Evolutionary conservation across 1,140 invertebrate species (phyloP), one percentile per base, ranked within the genome.

Genomic region (Eupeodes corollae): DNA sequence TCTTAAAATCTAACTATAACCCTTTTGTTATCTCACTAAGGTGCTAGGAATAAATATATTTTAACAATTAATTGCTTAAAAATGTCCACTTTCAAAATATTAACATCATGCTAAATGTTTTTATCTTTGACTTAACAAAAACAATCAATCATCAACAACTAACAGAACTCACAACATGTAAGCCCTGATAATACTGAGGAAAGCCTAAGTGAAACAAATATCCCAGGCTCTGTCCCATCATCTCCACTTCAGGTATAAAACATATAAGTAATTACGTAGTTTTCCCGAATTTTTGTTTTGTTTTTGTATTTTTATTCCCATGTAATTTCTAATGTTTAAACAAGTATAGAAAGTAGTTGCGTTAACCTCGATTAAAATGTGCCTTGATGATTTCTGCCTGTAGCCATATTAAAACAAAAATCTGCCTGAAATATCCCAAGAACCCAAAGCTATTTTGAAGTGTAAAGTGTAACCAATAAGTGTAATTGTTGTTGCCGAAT

Each of bases 171-270:
- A 21, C 49, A 46, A 34, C 51, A 43, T 42, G 47, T 42, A 38
- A 55, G 51, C 49, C 49, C 51, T 30, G 54, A 50, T 37, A 44
- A 45, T 35, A 55, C 48, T 2, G 53, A 55, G 33, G 54, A 53
- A 34, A 46, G 46, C 35, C 32, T 46, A 34, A 56, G 49, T 46
- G 52, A 53, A 42, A 44, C 51, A 11, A 47, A 46, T 19, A 49
- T 51, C 47, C 49, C 33, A 46, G 33, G 46, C 3, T 56, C 54
- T 11, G 46, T 51, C 37, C 49, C 54, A 12, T 51, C 50, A 32
- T 53, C 54, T 34, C 54, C 54, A 11, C 41, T 48, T 41, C 54
- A 56, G 54, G 54, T 56, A 56, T 42, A 8, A 31, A 26, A 14
- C 10, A 39, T 39, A 26, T 34, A 31, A 34, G 6, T 44, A 33